These are phyloP conservation scores for Drosophila mercatorum DNA, from an alignment of 2,888 invertebrate species.

Conservation along the genomic window DNA sequence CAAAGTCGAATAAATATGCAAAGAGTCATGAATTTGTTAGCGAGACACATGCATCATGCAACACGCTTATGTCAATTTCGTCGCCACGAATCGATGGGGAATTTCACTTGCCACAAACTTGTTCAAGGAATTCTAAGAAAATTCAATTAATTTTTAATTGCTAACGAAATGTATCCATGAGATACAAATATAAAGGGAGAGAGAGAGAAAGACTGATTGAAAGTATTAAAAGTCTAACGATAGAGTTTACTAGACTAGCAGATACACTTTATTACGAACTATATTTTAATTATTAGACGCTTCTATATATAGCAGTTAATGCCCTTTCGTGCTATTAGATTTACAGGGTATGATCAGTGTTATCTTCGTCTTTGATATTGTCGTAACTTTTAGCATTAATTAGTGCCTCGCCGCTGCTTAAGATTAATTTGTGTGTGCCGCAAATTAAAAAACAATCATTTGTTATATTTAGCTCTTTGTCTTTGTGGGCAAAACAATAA, in stretches of 20 bases:
- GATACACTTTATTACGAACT: background rate
- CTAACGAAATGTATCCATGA: background rate
- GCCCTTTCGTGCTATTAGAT: no score
- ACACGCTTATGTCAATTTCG: background rate
- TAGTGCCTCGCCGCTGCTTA: background rate
- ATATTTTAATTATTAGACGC: no score
- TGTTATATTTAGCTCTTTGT: background rate
- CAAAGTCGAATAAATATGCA: conserved; percentile 25
- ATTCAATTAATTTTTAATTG: background rate
- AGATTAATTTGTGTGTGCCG: conserved; percentile 7
- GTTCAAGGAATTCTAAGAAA: background rate
- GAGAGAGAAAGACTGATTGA: no score
- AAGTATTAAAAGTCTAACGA: no score
- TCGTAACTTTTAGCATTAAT: background rate
- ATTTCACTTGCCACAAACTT: background rate
- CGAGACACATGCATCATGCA: conserved; percentile 8
- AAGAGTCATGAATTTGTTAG: conserved; percentile 13
- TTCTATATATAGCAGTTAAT: no score
- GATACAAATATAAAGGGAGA: background rate
- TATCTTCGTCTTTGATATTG: background rate
- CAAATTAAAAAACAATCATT: conserved; percentile 9
- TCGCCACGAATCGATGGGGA: conserved; percentile 7
- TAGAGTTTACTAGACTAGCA: background rate
- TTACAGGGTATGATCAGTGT: background rate
- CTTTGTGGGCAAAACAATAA: background rate